Evolutionary conservation across 30 jellyfish, hydroid and myxozoan species (phyloP), one percentile per base, ranked within the genome.

Genomic region (Aurelia coerulea): DNA sequence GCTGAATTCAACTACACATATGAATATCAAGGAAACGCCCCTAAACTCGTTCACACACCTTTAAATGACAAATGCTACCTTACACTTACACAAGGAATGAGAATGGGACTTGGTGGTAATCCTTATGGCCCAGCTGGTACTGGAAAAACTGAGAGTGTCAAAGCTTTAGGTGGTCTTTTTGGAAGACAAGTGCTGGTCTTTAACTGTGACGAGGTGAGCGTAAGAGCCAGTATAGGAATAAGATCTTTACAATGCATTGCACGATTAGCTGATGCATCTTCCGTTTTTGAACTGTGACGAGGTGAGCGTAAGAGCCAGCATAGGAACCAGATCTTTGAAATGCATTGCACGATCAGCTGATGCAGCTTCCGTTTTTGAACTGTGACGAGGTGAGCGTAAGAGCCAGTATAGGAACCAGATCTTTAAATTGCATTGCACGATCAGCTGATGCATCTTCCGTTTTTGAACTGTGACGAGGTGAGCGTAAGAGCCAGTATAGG

Each of bases 101-200:
- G 90, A 46, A 95, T 95, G 99, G 99, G 99, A 32, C 79, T 95
- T n/a, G 99, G 99, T 12, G 99, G 99, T 1, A 95, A 95, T 51
- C 99, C 99, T 0, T 95, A 95, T 58, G 99, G 99, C 3, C 99
- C 99, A 4, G 99, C 99, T 49, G 99, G 99, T 10, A 95, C 99
- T 62, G 99, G 99, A 1, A 95, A 95, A 70, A 95, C 99, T 13
- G 99, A 95, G 73, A 85, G 97, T 56, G 88, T 95, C 64, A 95
- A 95, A 82, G 99, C 99, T 3, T 81, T 95, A 11, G 99, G 99
- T 59, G 99, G 98, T 4, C 89, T 95, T 42, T 95, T 95, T 87
- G 99, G 99, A 1, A 92, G 99, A 58, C 99, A 95, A 66, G 99
- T 95, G 4, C 82, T 95, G 71, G 99, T 95, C 1, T 95, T 95